Evolutionary conservation across 2,888 invertebrate species (phyloP).

Genomic region (Zele albiditarsus): DNA sequence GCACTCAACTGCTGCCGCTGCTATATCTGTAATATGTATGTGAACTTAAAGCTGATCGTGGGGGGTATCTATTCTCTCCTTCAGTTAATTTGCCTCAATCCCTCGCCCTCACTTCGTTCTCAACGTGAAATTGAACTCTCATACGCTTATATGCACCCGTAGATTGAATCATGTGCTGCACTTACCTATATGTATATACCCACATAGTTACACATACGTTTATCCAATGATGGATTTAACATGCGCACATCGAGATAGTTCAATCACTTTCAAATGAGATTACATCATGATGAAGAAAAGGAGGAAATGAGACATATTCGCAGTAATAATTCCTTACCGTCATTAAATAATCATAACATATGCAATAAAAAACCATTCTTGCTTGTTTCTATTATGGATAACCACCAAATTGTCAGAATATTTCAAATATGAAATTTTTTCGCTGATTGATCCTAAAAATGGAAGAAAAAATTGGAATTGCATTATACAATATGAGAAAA

Average conservation of each 20-base stretch:
- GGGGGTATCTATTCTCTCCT: slow-evolving; percentile 35
- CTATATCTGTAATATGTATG: slow-evolving; percentile 20
- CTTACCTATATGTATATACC: slow-evolving; percentile 10
- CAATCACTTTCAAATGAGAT: not conserved
- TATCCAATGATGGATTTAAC: not conserved
- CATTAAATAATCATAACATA: not conserved
- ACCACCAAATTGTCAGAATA: too few species aligned
- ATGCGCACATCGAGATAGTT: not conserved
- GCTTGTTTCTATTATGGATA: not conserved
- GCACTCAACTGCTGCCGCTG: slow-evolving; percentile 9
- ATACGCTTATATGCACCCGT: slow-evolving; percentile 11
- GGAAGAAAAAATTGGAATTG: not conserved
- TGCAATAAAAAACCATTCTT: too few species aligned
- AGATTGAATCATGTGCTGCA: slow-evolving; percentile 34
- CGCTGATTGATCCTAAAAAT: too few species aligned
- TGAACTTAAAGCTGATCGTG: slow-evolving; percentile 33
- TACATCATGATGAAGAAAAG: not conserved
- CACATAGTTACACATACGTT: not conserved
- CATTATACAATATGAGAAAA: not conserved
- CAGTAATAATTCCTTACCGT: not conserved
- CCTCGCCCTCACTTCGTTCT: not conserved
- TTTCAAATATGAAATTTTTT: too few species aligned
- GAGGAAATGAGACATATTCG: not conserved
- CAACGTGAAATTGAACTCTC: slow-evolving; percentile 28
- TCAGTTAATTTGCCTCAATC: slow-evolving; percentile 38